Conservation (phyloP, 2,797 vertebrate species). For the Girardinus metallicus region DNA sequence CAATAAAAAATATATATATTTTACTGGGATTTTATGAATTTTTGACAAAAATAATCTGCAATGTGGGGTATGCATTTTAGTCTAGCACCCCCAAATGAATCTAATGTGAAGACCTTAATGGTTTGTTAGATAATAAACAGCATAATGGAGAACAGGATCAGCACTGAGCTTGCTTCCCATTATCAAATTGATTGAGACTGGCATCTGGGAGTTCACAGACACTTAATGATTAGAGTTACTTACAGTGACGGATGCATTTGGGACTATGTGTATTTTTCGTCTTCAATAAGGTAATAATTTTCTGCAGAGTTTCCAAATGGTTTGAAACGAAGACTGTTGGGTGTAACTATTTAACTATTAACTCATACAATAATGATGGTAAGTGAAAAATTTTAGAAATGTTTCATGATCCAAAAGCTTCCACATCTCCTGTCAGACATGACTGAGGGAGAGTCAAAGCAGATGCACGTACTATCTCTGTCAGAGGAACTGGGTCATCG, state of each 20-base stretch:
- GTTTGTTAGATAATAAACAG: not conserved
- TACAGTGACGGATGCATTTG: not conserved
- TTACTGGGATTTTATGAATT: not conserved
- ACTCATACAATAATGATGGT: not conserved
- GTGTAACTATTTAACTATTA: not conserved
- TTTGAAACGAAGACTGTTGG: not conserved
- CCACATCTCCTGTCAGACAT: conserved; percentile 6
- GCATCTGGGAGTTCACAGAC: not conserved
- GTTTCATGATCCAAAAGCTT: not conserved
- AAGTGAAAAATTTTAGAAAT: not conserved
- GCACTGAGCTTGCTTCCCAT: not conserved
- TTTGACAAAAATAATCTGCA: not conserved
- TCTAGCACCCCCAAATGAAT: not conserved
- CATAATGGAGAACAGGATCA: not conserved
- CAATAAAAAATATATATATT: not conserved
- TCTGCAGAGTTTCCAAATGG: not conserved
- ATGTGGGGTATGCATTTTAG: not conserved
- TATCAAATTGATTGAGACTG: not conserved
- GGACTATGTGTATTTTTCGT: not conserved
- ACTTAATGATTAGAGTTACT: not conserved
- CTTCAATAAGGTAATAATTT: not conserved
- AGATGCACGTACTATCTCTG: not conserved
- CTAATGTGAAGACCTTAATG: not conserved
- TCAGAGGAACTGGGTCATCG: conserved; percentile 16
- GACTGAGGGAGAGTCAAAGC: conserved; percentile 7